These are phyloP conservation scores for Caenorhabditis panamensis DNA, from an alignment of 2,888 invertebrate species.

Conservation along the genomic window DNA sequence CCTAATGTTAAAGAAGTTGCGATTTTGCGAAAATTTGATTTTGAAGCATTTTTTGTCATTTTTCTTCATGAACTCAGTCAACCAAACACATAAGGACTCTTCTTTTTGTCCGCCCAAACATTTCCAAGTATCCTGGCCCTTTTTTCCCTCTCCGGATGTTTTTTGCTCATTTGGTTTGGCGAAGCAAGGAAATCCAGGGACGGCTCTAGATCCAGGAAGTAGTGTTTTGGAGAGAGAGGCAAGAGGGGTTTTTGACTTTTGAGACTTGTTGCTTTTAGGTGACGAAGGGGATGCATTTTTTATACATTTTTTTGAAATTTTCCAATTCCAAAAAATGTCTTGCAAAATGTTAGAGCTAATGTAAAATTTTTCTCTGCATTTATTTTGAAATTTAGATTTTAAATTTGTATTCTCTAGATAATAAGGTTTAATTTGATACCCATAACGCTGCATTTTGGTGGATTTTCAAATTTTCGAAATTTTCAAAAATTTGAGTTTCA, in stretches of 20 bases:
- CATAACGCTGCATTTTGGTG: not conserved
- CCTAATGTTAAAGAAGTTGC: no score
- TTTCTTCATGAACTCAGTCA: no score
- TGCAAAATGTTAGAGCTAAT: no score
- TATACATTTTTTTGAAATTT: not conserved
- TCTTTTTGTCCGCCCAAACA: not conserved
- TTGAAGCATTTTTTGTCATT: no score
- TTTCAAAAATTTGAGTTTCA: not conserved
- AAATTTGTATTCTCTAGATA: not conserved
- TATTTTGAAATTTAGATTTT: not conserved
- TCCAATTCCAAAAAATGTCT: not conserved
- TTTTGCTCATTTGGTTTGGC: constrained; percentile 1
- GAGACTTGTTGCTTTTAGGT: not conserved
- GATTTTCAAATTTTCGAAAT: not conserved
- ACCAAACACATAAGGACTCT: not conserved
- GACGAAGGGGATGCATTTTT: not conserved
- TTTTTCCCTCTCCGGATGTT: not conserved
- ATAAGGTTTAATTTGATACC: not conserved
- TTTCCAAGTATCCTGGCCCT: not conserved
- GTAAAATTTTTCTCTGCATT: no score
- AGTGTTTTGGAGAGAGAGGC: not conserved
- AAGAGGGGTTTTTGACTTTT: not conserved
- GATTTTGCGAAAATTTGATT: no score
- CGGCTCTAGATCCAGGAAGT: not conserved
- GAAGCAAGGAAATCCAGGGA: not conserved